These are phyloP conservation scores for Aricia agestis DNA, from an alignment of 1,140 invertebrate species.

Conservation along the genomic window DNA sequence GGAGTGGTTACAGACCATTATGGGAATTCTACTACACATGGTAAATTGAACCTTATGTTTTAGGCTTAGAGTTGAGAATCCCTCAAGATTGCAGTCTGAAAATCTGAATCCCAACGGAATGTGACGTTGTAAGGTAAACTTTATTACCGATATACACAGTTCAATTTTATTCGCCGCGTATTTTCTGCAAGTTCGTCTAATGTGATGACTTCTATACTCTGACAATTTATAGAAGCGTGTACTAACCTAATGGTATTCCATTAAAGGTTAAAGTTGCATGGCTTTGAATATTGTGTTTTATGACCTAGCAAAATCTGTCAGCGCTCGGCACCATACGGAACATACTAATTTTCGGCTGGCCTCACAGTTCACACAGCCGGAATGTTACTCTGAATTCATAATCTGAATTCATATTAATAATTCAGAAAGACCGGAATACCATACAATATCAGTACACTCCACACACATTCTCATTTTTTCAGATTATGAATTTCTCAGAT, in stretches of 20 bases:
- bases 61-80: neutral
- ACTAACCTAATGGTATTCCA: conserved; percentile 2
- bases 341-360: no score
- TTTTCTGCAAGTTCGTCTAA: neutral
- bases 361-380: no score
- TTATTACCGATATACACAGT: neutral
- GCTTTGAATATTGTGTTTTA: conserved; percentile 9
- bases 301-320: conserved; percentile 1
- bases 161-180: neutral
- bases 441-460: no score
- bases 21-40: neutral
- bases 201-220: neutral
- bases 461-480: no score
- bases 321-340: neutral
- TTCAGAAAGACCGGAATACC: no score
- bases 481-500: no score
- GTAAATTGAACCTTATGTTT: neutral
- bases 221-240: conserved; percentile 13
- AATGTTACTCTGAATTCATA: no score
- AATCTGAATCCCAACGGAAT: neutral
- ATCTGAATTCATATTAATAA: no score
- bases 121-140: neutral
- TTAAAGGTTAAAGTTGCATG: neutral
- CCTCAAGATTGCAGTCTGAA: neutral
- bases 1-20: conserved; percentile 10